Percentiles rank a stretch among this genome's conserved stretches.
Conservation (phyloP, 2,797 vertebrate genomes). For the Octomys mimax region DNA sequence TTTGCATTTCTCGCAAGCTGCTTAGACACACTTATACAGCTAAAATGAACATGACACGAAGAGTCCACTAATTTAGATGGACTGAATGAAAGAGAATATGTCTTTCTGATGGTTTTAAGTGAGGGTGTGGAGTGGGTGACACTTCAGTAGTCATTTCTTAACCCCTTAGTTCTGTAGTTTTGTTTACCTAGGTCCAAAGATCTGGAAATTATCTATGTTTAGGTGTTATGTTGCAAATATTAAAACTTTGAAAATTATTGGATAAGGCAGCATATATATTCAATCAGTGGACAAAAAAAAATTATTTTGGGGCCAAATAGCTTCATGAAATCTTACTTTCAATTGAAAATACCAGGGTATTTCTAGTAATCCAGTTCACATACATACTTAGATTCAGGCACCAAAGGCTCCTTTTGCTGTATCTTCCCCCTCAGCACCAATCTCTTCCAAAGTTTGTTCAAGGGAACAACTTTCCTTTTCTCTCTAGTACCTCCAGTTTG, state of each 20-base stretch:
- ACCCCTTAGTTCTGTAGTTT: not conserved
- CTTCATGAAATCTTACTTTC: not conserved
- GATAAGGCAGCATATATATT: not conserved
- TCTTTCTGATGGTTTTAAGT: not conserved
- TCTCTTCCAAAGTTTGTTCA: not conserved
- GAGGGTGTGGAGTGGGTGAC: not conserved
- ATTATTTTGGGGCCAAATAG: not conserved
- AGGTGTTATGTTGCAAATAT: not conserved
- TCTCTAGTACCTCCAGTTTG: constrained; percentile 31
- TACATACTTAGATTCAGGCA: not conserved
- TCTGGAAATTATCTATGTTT: not conserved
- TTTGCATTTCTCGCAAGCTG: constrained; percentile 1
- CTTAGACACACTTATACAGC: not conserved
- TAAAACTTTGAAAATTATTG: constrained; percentile 12
- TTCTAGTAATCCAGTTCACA: not conserved
- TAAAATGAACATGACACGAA: not conserved
- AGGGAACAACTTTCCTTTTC: constrained; percentile 3
- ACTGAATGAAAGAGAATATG: constrained; percentile 13
- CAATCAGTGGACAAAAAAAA: not conserved
- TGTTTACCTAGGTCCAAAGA: not conserved
- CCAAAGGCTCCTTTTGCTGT: not conserved
- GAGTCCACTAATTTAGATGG: not conserved
- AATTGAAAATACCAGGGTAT: not conserved
- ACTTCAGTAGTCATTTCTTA: not conserved
- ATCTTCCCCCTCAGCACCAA: not conserved